Base-by-base conservation (phyloP, 1,140 invertebrate genomes). In the Pemphigus obesinymphae region DNA sequence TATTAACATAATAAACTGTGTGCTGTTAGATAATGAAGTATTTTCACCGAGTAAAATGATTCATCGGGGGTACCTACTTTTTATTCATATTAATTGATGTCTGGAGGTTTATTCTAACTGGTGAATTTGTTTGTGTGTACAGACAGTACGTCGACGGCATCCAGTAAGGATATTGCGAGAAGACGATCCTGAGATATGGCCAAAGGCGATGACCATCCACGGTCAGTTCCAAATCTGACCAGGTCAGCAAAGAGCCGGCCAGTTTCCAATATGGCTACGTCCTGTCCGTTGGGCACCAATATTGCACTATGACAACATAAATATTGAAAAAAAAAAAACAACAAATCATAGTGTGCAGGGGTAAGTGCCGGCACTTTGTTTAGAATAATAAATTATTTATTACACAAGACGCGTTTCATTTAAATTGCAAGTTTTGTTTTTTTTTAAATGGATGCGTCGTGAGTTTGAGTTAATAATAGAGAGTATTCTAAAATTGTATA, bases 401-500 rank as follows among this genome's bases (percentile, higher is more conserved):
- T 45, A 80, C 34, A 63, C 17, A 2, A 43, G 34, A 40, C 10
- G 55, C 37, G 43, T 80, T 23, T 43, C 5, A 17, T 63, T 58
- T 43, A 31, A 58, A 53, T 58, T 34, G 26, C 48, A 20, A 11
- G 40, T 1, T 55, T 34, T 11, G 31, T 61, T 53, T 76, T 76
- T 34, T 70, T 37, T 34, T 4, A 58, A 78, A 40, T 45, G 53
- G 34, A 63, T 63, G 37, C 23, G 26, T 45, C 15, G 5, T 43
- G 37, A 26, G 53, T 78, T 78, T 29, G 26, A 37, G 15, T 58
- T 80, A 61, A 80, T 63, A 29, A 63, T 80, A 80, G 43, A 72
- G 20, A 80, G 76, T 80, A 80, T 80, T 80, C 76, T 80, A 58
- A 61, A 80, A 43, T n/a, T 80, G 76, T 80, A 63, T 80, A 80